A percentile compares a stretch with the other conserved stretches of the same genome.
Conservation (phyloP, 2,113 vertebrate species). For the Chionomys nivalis region DNA sequence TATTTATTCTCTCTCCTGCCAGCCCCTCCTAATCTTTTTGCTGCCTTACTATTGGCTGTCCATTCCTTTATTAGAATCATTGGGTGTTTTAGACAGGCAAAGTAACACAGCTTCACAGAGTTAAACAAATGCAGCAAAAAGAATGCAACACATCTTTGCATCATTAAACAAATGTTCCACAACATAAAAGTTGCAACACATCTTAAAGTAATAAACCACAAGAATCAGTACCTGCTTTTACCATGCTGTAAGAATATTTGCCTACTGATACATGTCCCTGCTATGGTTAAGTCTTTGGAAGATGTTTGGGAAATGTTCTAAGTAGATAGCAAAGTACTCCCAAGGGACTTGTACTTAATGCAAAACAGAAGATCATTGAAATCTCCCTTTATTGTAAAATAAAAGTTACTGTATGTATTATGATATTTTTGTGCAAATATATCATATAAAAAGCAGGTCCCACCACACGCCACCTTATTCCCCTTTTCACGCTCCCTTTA, state of each 20-base stretch:
- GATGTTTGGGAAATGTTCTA: background rate
- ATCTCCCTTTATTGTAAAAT: background rate
- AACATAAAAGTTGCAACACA: background rate
- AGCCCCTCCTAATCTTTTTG: background rate
- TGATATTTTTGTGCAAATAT: background rate
- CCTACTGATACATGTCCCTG: background rate
- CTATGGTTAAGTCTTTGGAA: background rate
- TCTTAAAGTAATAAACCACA: background rate
- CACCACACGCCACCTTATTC: background rate
- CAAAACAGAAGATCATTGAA: background rate
- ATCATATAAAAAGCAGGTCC: background rate
- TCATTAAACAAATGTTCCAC: background rate
- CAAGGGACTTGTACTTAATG: background rate
- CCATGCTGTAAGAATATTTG: conserved; percentile 49
- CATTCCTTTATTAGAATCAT: background rate
- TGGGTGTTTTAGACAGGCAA: background rate
- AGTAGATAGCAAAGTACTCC: background rate
- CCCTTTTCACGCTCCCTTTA: no score
- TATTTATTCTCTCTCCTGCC: background rate
- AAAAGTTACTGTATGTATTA: background rate
- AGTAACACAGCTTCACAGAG: background rate
- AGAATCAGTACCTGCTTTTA: background rate
- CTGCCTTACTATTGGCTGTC: background rate
- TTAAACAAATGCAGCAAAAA: background rate
- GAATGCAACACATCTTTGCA: background rate